These are phyloP conservation scores for Vultur gryphus DNA, from an alignment of 2,797 vertebrate species.

Conservation along the genomic window DNA sequence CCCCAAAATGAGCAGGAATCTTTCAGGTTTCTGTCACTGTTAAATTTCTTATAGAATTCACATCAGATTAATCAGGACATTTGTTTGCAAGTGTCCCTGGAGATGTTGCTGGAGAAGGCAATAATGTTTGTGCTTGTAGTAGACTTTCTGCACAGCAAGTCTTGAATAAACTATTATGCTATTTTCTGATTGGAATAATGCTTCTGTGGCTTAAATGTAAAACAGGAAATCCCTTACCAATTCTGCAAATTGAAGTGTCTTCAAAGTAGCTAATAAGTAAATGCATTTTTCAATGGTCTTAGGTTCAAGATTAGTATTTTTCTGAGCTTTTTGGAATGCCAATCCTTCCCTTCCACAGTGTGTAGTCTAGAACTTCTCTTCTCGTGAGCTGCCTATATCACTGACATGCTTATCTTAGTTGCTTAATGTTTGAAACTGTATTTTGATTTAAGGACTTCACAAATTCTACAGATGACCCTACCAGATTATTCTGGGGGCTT, in stretches of 20 bases:
- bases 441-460: not conserved
- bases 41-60: not conserved
- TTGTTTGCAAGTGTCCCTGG: not conserved
- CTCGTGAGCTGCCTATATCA: not conserved
- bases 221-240: not conserved
- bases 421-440: not conserved
- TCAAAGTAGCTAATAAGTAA: not conserved
- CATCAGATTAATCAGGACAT: not conserved
- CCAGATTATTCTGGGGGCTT: not conserved
- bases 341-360: not conserved
- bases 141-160: not conserved
- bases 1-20: not conserved
- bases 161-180: not conserved
- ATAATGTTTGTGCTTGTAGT: not conserved
- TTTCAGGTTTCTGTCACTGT: not conserved
- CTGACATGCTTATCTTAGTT: not conserved
- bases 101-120: not conserved
- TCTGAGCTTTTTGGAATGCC: not conserved
- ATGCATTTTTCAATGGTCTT: not conserved
- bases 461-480: not conserved
- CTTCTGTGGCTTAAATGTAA: not conserved
- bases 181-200: not conserved
- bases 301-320: not conserved
- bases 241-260: not conserved
- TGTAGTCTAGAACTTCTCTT: not conserved